Percentiles rank a stretch among this genome's conserved stretches.
Conservation (phyloP, 2,888 invertebrate species). For the Agrotis clavis region DNA sequence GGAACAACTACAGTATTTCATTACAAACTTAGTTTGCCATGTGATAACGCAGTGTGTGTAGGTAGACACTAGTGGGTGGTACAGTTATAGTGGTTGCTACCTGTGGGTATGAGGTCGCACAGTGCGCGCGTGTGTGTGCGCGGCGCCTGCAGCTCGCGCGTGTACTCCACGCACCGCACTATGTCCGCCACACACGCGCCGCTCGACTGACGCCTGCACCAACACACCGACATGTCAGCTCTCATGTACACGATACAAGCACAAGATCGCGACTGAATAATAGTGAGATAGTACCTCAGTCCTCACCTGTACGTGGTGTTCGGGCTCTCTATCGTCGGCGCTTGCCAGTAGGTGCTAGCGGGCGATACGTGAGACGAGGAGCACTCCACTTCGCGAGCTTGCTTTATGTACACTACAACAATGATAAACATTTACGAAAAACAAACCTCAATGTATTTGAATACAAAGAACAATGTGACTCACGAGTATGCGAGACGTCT, state of each 20-base stretch:
- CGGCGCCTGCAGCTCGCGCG: constrained; percentile 76
- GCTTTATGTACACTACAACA: constrained; percentile 90
- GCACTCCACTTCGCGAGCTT: constrained; percentile 91
- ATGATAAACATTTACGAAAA: background rate
- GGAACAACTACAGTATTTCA: background rate
- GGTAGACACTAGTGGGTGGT: background rate
- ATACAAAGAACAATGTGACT: constrained; percentile 73
- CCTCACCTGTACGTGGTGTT: constrained; percentile 80
- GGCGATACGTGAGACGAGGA: constrained; percentile 83
- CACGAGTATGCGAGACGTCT: constrained; percentile 92
- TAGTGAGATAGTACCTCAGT: constrained; percentile 15
- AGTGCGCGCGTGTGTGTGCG: constrained; percentile 76
- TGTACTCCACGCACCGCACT: constrained; percentile 88
- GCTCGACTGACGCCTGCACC: constrained; percentile 31
- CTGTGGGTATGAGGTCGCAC: constrained; percentile 85
- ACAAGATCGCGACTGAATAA: background rate
- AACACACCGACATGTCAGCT: background rate
- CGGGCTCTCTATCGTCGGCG: constrained; percentile 81
- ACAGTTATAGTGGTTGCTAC: constrained; percentile 3
- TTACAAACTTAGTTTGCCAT: background rate
- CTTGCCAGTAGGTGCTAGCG: constrained; percentile 84
- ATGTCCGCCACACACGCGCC: constrained; percentile 74
- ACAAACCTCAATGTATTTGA: too few relatives aligned
- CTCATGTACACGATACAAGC: background rate
- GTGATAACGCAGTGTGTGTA: background rate